Evolutionary conservation across 1,140 invertebrate species (phyloP), one percentile per base, ranked within the genome.

Genomic region (Drosophila ogumai): DNA sequence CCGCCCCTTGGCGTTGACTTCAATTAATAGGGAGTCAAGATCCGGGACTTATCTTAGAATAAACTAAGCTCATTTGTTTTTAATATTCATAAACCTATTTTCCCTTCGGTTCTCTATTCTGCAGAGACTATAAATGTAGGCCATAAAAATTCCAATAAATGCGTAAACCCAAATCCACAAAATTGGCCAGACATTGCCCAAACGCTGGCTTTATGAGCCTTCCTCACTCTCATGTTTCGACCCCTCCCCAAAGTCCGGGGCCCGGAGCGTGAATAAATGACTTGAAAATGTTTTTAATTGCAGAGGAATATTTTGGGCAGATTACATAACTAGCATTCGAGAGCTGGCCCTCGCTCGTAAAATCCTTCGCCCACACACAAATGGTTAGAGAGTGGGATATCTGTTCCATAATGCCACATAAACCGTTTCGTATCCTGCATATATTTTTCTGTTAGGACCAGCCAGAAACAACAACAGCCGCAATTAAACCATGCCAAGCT

Each of bases 201-300:
- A 31, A 43, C 50, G 34, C 9, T 40, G 31, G 38, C 58, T 75
- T 69, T 65, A 54, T 54, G 58, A 47, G 43, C 25, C 55, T 32
- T 38, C 31, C 17, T 28, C 34, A 13, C n/a, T 8, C 43, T 15
- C 17, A 10, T 40, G 28, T 41, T 59, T 59, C 22, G 10, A 47
- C 17, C 57, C 38, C 40, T 15, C 66, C 41, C 38, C 44, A 28
- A 19, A 58, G 32, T 19, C 17, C 19, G 7, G 32, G 19, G 71
- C 57, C 25, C 47, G 19, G 8, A 54, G 65, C 61, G 58, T 67
- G 44, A 74, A 68, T 72, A 75, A 79, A 68, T 47, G 72, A 56
- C 63, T 82, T 38, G 64, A 58, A 75, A 85, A 49, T 68, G 78
- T 55, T 87, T 82, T 87, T 87, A 86, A 86, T 86, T 86, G 82